Base-by-base conservation (phyloP, 2,888 invertebrate species). In the Ypsolopha sequella region DNA sequence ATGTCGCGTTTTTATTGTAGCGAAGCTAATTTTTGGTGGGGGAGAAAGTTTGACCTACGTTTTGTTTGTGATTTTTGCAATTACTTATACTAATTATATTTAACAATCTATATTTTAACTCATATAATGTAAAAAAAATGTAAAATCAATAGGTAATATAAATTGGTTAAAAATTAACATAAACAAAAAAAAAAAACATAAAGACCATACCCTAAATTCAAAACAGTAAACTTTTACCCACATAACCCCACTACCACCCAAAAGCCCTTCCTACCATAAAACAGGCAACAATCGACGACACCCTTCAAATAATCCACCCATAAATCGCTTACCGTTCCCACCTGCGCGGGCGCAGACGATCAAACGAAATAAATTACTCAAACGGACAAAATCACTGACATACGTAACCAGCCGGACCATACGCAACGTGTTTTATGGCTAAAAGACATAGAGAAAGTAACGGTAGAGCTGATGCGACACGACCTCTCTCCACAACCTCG, bases 401-500 rank as follows among this genome's bases (percentile, higher is more conserved):
- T 24, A 24, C 24, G 24, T 24, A 24, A 24, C 24, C 62, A 66
- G 58, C 64, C 62, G 64, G 43, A 14, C 69, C 72, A 74, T 76
- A 75, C 73, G 70, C 67, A 73, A 66, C 70, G 77, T 79, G 73
- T 71, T 74, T 76, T 77, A 79, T 79, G 71, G 68, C 24, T 24
- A 24, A 24, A 24, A 64, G 55, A 61, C 66, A 68, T 73, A 70
- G 76, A 75, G 81, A 78, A 76, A 76, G 77, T 79, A 80, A 77
- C 80, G 76, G 81, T 72, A 70, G 57, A 60, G 63, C 59, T 58
- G 65, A 24, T 34, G 48, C 11, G 60, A 70, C 68, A 64, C 82
- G 78, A 72, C 84, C 82, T 80, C 76, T 75, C 77, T 74, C 68
- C 71, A 70, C 75, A 75, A 67, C 71, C 78, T 68, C 77, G 78